These are phyloP conservation scores for Hipparchia semele DNA, from an alignment of 2,888 invertebrate species.

Conservation along the genomic window DNA sequence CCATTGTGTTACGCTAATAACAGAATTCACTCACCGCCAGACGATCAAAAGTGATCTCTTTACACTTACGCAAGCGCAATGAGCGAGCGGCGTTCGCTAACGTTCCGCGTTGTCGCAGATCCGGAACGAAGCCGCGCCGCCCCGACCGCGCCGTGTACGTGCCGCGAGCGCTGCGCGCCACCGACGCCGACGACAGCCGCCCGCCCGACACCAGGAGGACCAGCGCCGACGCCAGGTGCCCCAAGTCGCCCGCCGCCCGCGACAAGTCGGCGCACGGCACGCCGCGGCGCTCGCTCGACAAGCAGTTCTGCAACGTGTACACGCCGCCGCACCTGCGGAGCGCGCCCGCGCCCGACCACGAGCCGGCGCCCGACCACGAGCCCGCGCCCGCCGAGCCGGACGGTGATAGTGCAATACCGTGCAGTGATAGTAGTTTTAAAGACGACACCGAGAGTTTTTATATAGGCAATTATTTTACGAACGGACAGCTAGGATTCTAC, in stretches of 20 bases:
- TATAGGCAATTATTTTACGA: slow-evolving; percentile 79
- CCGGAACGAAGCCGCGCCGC: slow-evolving; percentile 80
- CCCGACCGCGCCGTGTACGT: slow-evolving; percentile 92
- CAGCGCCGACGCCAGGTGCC: slow-evolving; percentile 61
- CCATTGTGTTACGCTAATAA: slow-evolving; percentile 12
- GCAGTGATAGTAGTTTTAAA: slow-evolving; percentile 75
- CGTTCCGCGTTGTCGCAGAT: slow-evolving; percentile 41
- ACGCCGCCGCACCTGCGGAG: slow-evolving; percentile 77
- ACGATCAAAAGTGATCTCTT: background rate
- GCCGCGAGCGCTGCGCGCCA: slow-evolving; percentile 85
- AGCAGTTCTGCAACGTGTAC: slow-evolving; percentile 78
- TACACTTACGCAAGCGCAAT: background rate
- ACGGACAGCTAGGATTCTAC: slow-evolving; percentile 76
- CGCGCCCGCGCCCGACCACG: slow-evolving; percentile 55
- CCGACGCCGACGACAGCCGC: slow-evolving; percentile 50
- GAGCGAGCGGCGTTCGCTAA: background rate
- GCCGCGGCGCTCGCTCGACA: slow-evolving; percentile 69
- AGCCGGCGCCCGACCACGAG: slow-evolving; percentile 49
- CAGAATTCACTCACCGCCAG: background rate
- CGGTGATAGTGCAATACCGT: slow-evolving; percentile 78
- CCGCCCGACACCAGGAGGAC: slow-evolving; percentile 50
- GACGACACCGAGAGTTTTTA: slow-evolving; percentile 75
- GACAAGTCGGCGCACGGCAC: slow-evolving; percentile 69
- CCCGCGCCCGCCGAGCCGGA: slow-evolving; percentile 45
- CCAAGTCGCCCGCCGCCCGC: slow-evolving; percentile 66